Base-by-base conservation (phyloP, 2,797 vertebrate genomes). In the Labeo calbasu region DNA sequence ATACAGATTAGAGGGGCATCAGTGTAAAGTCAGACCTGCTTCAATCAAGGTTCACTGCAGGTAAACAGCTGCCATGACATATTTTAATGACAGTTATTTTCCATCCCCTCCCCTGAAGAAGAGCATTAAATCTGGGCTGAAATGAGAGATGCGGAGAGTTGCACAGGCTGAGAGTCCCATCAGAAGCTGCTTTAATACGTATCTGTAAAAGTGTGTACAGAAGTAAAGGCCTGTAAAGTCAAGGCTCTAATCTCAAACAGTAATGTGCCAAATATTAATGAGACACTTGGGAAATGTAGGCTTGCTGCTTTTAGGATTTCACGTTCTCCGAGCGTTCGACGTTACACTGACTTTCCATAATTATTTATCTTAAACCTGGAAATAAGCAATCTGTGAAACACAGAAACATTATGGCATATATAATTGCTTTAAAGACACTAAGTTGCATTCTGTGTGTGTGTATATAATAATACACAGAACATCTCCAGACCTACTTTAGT, bases 1-100 rank as follows among this genome's bases (percentile, higher is more conserved):
- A 94, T 93, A 92, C 91, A 94, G 93, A 95, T 95, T 95, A 94
- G 93, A 90, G 85, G 87, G 85, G 93, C 93, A 94, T 95, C 94
- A 92, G 92, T 95, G 94, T 94, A 93, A 95, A 95, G 92, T 91
- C 95, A 94, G 91, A 91, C 90, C 90, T 85, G 90, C 90, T 91
- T 94, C 92, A 93, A 94, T 94, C 94, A 93, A 89, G 94, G 92
- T 92, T 93, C 91, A 90, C 90, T 91, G 94, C 93, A 94, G 94
- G 95, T 95, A 95, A 95, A 95, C 94, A 94, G 89, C 72, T 84
- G 73, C 90, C 91, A 91, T 92, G 93, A 94, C 94, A 92, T 91
- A 89, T 93, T 93, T 90, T 91, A 94, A 94, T 92, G 93, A 93
- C 87, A 90, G 90, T 87, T 90, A 89, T 91, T 88, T 83, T 4